phyloP scores from a whole-genome alignment of 1,140 invertebrate genomes.

The Drosophila kanapiae region DNA sequence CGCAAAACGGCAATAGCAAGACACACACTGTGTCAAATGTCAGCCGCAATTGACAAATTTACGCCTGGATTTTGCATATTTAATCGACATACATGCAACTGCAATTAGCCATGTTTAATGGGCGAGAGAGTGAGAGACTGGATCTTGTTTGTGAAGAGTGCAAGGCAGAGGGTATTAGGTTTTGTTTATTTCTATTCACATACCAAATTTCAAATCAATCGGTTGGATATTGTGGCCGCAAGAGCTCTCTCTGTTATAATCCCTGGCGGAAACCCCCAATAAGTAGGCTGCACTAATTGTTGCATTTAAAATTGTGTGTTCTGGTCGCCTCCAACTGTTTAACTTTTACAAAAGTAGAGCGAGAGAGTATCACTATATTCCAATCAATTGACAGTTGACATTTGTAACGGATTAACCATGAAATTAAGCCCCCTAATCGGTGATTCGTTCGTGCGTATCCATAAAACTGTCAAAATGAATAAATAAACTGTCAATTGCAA shows the following conservation, averaged over 20 bases:
- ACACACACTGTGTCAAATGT: conserved; percentile 64
- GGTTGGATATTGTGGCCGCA: not conserved
- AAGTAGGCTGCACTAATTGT: not conserved
- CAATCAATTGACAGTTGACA: conserved; percentile 67
- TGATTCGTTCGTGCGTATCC: conserved; percentile 55
- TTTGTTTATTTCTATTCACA: not conserved
- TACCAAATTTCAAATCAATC: not conserved
- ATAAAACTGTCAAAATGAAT: conserved; percentile 66
- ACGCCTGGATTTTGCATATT: conserved; percentile 65
- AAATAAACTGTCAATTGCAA: conserved; percentile 47
- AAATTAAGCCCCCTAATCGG: conserved; percentile 59
- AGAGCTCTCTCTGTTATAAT: not conserved
- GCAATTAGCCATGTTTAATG: conserved; percentile 59
- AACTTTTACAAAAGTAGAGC: not conserved
- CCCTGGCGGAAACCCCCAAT: not conserved
- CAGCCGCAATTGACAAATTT: conserved; percentile 56
- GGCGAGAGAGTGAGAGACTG: not conserved
- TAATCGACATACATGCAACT: conserved; percentile 46
- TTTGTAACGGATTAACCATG: conserved; percentile 74
- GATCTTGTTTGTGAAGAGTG: not conserved
- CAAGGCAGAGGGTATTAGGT: not conserved
- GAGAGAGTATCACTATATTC: conserved; percentile 17
- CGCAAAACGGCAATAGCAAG: conserved; percentile 25
- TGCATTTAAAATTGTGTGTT: not conserved
- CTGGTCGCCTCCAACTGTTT: not conserved